Evolutionary conservation across 2,888 invertebrate genomes (phyloP), one percentile per base, ranked within the genome.

Genomic region (Schizotus pectinicornis): DNA sequence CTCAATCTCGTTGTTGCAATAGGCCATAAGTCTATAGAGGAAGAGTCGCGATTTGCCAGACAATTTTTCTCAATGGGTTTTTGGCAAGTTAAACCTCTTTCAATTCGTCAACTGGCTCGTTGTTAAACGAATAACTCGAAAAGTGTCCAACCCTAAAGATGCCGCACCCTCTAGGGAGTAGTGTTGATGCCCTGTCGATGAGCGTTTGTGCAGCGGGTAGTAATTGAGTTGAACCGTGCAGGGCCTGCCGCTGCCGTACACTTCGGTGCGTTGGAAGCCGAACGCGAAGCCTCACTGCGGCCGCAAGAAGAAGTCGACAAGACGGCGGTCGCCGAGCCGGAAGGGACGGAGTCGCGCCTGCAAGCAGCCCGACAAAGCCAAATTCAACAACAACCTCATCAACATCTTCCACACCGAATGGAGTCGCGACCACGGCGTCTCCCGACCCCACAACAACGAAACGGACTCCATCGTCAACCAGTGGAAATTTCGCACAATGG

Each of bases 401-500:
- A 89, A 90, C 69, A 90, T 91, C 55, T 95, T 96, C 76, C 88
- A 88, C 67, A 89, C 89, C 30, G 95, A 96, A 79, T 92, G 41
- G 82, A 81, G 41, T 66, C 72, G 57, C 69, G 73, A 5, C 67
- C 74, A n/a, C 59, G 77, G 2, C 67, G 74, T 39, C 79, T 81
- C 49, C 61, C 58, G n/a, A 41, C 64, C 63, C 43, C 68, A 68
- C 2, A 67, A 64, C 46, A 72, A 74, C 31, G 76, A 78, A 11
- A 73, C 72, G 7, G 85, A 86, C 22, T 78, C 81, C 11, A 73
- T 78, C 8, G 90, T 94, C 0, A 82, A 94, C 8, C 88, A 90
- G 64, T 98, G 97, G 97, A 96, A 97, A 80, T 98, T 97, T 78
- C 81, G 84, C 14, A 86, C 88, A 61, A 83, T 97, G 70, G 97